Evolutionary conservation across 2,113 vertebrate genomes (phyloP).

Genomic region (Strigops habroptila): DNA sequence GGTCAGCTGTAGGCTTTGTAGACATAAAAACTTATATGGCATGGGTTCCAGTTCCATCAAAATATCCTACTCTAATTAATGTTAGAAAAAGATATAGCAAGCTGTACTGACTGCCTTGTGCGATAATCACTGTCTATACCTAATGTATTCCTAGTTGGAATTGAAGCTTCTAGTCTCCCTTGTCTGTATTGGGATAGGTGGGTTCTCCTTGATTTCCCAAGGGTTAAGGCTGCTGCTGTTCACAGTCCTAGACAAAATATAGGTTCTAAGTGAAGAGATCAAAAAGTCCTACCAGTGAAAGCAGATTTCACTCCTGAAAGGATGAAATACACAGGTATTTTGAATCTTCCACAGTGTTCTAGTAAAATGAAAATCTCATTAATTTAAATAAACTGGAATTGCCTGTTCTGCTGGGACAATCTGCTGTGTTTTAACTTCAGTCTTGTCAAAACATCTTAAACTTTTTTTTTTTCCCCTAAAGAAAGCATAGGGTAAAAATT

Average conservation of each 20-base stretch:
- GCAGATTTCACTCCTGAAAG: not conserved
- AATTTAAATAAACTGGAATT: not conserved
- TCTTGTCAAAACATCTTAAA: not conserved
- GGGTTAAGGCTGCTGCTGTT: not conserved
- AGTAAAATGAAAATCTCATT: not conserved
- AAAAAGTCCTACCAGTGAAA: not conserved
- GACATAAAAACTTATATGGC: not conserved
- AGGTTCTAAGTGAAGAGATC: not conserved
- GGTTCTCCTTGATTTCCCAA: not conserved
- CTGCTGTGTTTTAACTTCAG: not conserved
- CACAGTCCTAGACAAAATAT: not conserved
- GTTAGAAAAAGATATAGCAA: not conserved
- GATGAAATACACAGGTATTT: not conserved
- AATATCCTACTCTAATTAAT: not conserved
- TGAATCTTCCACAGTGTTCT: not conserved
- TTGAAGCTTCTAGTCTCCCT: not conserved
- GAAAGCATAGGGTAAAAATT: not conserved
- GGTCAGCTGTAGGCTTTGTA: not conserved
- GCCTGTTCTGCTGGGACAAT: not conserved
- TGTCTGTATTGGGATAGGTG: not conserved
- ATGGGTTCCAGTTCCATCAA: not conserved
- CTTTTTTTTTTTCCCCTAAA: not conserved
- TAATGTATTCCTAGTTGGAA: rapidly evolving
- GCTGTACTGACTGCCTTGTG: not conserved
- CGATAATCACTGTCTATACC: not conserved